Base-by-base conservation (phyloP, 2,113 vertebrate species). In the Brachypodius melanocephalos region DNA sequence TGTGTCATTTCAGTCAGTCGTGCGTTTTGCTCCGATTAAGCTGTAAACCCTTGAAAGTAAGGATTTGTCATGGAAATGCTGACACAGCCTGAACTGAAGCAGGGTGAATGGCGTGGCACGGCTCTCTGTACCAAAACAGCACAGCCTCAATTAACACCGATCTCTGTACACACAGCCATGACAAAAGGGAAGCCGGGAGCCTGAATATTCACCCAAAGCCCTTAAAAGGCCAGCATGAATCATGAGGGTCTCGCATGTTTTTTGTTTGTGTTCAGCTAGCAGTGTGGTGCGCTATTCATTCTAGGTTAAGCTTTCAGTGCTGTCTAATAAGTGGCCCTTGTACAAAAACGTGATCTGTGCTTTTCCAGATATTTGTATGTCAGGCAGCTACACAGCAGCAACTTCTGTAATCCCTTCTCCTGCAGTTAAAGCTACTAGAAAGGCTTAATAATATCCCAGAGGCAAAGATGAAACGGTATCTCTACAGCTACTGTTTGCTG, bases 381-480 rank as follows among this genome's bases (percentile, higher is more conserved):
- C 98, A 98, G 96, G 97, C 96, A 98, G 97, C 97, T 97, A 98
- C 97, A 97, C 98, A 98, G 98, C 97, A 98, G 98, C 98, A 97
- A 97, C 97, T 98, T 98, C 97, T 98, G 97, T 99, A 98, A 98
- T 99, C 98, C 98, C 96, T 97, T 98, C 96, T 98, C 97, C 98
- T 98, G 97, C 98, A 98, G 98, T 98, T 98, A 97, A 98, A 98
- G 98, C 98, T 98, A 98, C 98, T 98, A 98, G 98, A 98, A 98
- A 99, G 98, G 98, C 98, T 99, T 99, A 99, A 99, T 99, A 99
- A 99, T 98, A 98, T 99, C 99, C 99, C 98, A 99, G 98, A 99
- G 99, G 99, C 98, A 98, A 98, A 98, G 98, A 99, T 99, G 99
- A 99, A 99, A 99, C 97, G 73, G 97, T 98, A 98, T 98, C 98